Percentiles rank a stretch among this genome's conserved stretches.
Conservation (phyloP, 2,113 vertebrate species). For the Gallinago media region DNA sequence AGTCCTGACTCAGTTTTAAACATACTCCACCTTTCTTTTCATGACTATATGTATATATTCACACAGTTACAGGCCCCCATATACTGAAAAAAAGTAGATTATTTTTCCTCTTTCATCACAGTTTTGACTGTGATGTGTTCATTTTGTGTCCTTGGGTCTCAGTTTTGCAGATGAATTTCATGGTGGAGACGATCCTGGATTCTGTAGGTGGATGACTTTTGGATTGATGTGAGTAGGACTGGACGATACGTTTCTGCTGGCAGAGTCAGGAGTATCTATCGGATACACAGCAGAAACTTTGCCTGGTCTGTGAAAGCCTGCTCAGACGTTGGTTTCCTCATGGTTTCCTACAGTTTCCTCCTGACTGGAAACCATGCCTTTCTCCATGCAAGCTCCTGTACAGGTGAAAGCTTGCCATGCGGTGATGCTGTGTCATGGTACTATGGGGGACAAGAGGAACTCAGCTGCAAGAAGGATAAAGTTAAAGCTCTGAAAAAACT, state of each 20-base stretch:
- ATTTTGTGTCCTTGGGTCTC: background rate
- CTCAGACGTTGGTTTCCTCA: background rate
- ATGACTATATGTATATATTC: background rate
- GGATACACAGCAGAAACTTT: background rate
- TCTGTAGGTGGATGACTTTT: background rate
- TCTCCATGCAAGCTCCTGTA: background rate
- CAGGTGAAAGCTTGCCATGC: background rate
- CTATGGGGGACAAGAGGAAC: background rate
- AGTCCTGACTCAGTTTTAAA: slow-evolving; percentile 1
- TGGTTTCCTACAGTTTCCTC: background rate
- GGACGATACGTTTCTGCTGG: background rate
- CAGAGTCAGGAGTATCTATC: background rate
- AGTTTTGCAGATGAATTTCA: background rate
- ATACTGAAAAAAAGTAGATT: background rate
- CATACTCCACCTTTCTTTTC: background rate
- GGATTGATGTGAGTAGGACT: background rate
- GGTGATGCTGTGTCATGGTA: fast-evolving
- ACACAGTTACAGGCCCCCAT: background rate
- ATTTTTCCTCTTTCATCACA: background rate
- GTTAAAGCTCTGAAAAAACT: background rate
- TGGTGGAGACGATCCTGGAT: background rate
- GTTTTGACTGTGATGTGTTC: background rate
- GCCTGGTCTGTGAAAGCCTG: background rate
- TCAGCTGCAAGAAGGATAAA: background rate
- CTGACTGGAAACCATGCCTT: background rate